phyloP scores from a whole-genome alignment of 2,797 vertebrate genomes.

The Rhincodon typus region DNA sequence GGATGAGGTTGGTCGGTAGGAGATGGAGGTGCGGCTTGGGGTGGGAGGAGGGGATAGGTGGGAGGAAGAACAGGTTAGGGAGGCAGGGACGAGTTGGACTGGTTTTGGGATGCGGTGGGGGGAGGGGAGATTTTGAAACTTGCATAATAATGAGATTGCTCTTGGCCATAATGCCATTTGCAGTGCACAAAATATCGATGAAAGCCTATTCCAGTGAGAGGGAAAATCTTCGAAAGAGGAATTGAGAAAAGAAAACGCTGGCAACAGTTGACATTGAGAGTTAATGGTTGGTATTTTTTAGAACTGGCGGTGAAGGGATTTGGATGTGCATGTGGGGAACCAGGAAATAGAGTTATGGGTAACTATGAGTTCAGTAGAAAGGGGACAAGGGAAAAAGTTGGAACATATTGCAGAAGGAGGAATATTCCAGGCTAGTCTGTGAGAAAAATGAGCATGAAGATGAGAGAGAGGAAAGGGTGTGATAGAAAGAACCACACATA shows the following conservation, averaged over 20 bases:
- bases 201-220: neutral
- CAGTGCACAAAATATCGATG: neutral
- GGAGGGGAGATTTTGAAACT: too few relatives aligned
- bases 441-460: neutral
- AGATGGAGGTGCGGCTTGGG: too few relatives aligned
- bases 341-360: neutral
- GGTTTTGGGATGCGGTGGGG: too few relatives aligned
- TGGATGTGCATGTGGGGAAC: neutral
- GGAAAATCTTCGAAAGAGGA: neutral
- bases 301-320: neutral
- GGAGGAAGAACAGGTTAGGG: too few relatives aligned
- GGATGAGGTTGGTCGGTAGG: too few relatives aligned
- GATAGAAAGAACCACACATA: neutral
- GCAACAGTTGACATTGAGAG: neutral
- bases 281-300: neutral
- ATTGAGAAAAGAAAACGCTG: neutral
- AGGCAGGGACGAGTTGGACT: too few relatives aligned
- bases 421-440: neutral
- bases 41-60: too few relatives aligned
- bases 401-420: neutral
- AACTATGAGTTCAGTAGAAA: neutral
- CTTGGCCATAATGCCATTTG: neutral
- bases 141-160: too few relatives aligned
- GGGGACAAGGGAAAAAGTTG: neutral
- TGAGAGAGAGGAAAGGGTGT: neutral